Evolutionary conservation across 64 coral and sea anemone species (phyloP).

Genomic region (Stichodactyla mertensii): DNA sequence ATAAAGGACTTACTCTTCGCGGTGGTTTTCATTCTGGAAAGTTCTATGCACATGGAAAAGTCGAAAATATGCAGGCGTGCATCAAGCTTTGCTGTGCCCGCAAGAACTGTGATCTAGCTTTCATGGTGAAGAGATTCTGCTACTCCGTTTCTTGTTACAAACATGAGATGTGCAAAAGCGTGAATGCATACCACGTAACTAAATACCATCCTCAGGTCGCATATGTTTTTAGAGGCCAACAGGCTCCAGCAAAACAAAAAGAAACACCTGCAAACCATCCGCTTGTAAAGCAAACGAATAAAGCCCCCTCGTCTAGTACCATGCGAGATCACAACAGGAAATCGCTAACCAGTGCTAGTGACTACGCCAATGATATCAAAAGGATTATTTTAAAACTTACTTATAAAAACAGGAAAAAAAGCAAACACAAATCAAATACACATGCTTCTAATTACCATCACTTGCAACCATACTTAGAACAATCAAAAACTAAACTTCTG

Average conservation of each 20-base stretch:
- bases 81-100: conserved; percentile 76
- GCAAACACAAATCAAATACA: background rate
- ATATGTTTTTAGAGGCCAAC: conserved; percentile 36
- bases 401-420: background rate
- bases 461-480: background rate
- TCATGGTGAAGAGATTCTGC: conserved; percentile 67
- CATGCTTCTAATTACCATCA: background rate
- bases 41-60: conserved; percentile 63
- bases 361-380: background rate
- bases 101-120: conserved; percentile 66
- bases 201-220: conserved; percentile 49
- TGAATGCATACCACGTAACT: conserved; percentile 30
- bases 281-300: no score
- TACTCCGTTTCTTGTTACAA: conserved; percentile 74
- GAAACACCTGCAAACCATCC: background rate
- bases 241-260: conserved; percentile 8
- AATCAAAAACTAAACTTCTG: background rate
- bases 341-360: background rate
- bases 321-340: background rate
- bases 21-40: conserved; percentile 73
- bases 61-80: conserved; percentile 67
- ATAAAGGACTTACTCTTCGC: conserved; percentile 66
- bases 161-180: conserved; percentile 22
- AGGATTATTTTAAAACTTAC: background rate
- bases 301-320: background rate